phyloP scores from a whole-genome alignment of 2,113 vertebrate genomes.

The Baryphthengus martii region DNA sequence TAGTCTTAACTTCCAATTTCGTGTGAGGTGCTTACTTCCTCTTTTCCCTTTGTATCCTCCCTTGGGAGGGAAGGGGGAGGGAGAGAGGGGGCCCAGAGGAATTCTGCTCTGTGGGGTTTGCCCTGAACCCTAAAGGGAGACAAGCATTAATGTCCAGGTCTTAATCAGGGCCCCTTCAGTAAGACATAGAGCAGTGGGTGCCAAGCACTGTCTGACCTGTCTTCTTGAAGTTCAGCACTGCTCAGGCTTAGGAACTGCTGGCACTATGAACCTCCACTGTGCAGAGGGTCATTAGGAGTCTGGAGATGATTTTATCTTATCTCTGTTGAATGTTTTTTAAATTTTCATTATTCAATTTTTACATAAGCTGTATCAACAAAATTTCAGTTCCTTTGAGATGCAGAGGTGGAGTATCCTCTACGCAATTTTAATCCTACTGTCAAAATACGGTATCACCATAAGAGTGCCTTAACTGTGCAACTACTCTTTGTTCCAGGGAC shows the following conservation, averaged over 20 bases:
- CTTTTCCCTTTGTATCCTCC: too few species aligned
- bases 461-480: not conserved
- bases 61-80: too few species aligned
- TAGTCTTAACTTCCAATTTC: too few species aligned
- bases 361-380: not conserved
- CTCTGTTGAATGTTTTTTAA: not conserved
- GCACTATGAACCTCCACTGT: not conserved
- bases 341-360: not conserved
- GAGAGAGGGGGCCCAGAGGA: too few species aligned
- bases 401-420: not conserved
- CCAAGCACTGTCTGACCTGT: rapidly evolving
- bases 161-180: not conserved
- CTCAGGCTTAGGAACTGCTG: not conserved
- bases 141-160: not conserved
- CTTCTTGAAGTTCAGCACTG: not conserved
- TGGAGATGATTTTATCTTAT: not conserved
- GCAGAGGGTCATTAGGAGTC: not conserved
- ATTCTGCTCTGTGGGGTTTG: too few species aligned
- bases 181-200: not conserved
- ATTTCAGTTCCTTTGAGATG: not conserved
- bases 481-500: not conserved
- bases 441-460: not conserved
- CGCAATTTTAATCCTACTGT: not conserved
- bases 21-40: too few species aligned
- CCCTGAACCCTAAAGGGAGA: too few species aligned